Evolutionary conservation across 2,888 invertebrate species (phyloP), one percentile per base, ranked within the genome.

Genomic region (Epirrhoe alternata): DNA sequence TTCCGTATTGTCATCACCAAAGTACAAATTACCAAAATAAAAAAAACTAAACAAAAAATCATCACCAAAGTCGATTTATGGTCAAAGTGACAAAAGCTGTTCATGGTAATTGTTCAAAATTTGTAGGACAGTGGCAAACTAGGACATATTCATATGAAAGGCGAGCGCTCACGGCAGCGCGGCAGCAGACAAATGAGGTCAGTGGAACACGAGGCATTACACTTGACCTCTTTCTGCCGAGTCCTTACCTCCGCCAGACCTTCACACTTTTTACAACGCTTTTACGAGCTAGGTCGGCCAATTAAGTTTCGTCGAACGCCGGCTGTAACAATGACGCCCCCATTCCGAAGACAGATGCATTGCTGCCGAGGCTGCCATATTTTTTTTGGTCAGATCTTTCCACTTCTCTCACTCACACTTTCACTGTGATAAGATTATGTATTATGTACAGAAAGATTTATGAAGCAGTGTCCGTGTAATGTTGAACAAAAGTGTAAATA

Each of bases 181-280:
- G 81, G 79, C 84, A 80, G 82, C 82, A 84, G 80, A 77, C 81
- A 86, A 93, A 93, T 92, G 92, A 93, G 93, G 93, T 89, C 88
- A 93, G 91, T 92, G 85, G 92, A 92, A 89, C 92, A 85, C 90
- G 88, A 88, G 82, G 87, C 87, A 89, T 89, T 92, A 92, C 92
- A 92, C 92, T 93, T 92, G 93, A 93, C 93, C 93, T 90, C 93
- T 92, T 93, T 93, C 82, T 80, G 86, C 76, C 77, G 87, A 92
- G 92, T 93, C 92, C 93, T 92, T 91, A 92, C 92, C 90, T 90
- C 91, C 88, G 85, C 89, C 90, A 91, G 92, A 90, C 92, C 92
- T 93, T 93, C 92, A 90, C 87, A 89, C 89, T 90, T 91, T 92
- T 92, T 91, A 92, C 92, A 92, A 85, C 83, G 88, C 88, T 90